Evolutionary conservation across 2,888 invertebrate species (phyloP).

Genomic region (Helobdella robusta): DNA sequence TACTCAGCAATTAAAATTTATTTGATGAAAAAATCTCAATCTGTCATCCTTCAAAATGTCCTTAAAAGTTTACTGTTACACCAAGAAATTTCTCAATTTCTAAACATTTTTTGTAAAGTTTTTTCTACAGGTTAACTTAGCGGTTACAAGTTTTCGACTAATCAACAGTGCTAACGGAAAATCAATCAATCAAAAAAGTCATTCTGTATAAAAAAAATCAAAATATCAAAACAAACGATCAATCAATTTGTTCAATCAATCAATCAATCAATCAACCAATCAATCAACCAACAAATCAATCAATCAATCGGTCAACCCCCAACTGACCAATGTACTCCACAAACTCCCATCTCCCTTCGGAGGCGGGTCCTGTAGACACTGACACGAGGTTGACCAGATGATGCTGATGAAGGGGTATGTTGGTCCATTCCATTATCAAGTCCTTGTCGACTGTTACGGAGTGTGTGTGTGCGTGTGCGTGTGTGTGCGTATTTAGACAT

Average conservation of each 20-base stretch:
- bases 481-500: no score
- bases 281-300: not conserved
- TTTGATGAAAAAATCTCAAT: not conserved
- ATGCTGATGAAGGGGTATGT: constrained; percentile 39
- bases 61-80: not conserved
- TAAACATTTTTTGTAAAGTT: not conserved
- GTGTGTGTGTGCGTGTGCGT: not conserved
- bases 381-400: constrained; percentile 44
- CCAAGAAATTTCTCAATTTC: not conserved
- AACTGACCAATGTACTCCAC: constrained; percentile 40
- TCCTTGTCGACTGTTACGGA: constrained; percentile 37
- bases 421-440: constrained; percentile 38
- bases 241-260: not conserved
- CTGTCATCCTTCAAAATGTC: not conserved
- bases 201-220: not conserved
- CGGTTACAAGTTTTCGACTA: not conserved
- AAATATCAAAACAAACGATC: not conserved
- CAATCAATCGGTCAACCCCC: no score
- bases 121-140: not conserved
- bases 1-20: not conserved
- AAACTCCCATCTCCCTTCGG: constrained; percentile 46
- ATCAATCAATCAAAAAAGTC: not conserved
- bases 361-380: constrained; percentile 42
- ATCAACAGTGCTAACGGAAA: not conserved
- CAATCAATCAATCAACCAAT: constrained; percentile 6